Base-by-base conservation (phyloP, 2,797 vertebrate genomes). In the Carapus acus region DNA sequence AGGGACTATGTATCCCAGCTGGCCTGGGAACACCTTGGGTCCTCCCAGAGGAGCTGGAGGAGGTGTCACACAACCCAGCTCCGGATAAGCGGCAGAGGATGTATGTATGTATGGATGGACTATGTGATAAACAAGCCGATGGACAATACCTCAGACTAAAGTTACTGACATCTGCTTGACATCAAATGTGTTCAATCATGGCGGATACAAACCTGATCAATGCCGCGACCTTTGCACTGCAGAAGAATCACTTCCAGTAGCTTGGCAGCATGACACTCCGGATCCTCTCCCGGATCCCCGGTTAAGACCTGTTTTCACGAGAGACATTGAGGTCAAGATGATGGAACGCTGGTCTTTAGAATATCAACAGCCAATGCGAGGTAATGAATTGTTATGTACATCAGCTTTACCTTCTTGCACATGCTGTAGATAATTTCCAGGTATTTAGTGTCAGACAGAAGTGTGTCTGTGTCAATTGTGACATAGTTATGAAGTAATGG, bases 351-450 rank as follows among this genome's bases (percentile, higher is more conserved):
- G 3, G 14, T 33, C 20, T 46, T 6, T n/a, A n/a, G n/a, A n/a
- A n/a, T n/a, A n/a, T n/a, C n/a, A n/a, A n/a, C n/a, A n/a, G n/a
- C n/a, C n/a, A n/a, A n/a, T n/a, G n/a, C n/a, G n/a, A n/a, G n/a
- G n/a, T n/a, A n/a, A n/a, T n/a, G n/a, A n/a, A n/a, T n/a, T n/a
- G n/a, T n/a, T n/a, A n/a, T n/a, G n/a, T n/a, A 11, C 27, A 29
- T 29, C 27, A 29, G 6, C 27, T 27, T 63, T 85, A 98, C 96
- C 93, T 99, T 99, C 87, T 98, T 99, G 85, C 96, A 99, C 96
- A 99, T 99, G 86, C 87, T 95, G 80, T 96, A 99, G 77, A 98
- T 98, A 81, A 99, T 94, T 85, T 99, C 96, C 85, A 99, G 90
- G 61, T 95, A 98, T 83, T 98, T 98, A 65, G 96, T 97, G 81